Base-by-base conservation (phyloP, 2,797 vertebrate species). In the Diplodus sargus region DNA sequence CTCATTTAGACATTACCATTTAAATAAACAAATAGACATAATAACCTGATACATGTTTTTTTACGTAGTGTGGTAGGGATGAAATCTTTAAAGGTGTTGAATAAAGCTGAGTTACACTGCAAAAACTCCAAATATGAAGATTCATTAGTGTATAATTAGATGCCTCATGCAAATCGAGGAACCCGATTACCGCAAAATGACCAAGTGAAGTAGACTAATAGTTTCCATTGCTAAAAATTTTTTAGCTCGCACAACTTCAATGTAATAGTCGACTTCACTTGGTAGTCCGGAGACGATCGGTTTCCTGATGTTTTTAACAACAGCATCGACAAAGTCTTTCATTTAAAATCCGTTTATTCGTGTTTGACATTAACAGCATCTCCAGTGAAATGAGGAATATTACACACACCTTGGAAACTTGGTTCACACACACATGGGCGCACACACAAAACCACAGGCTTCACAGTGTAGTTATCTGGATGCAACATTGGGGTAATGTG, bases 401-500 rank as follows among this genome's bases (percentile, higher is more conserved):
- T 12, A 62, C 20, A 58, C 67, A 76, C 79, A 91, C 74, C 79
- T 83, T 85, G 60, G 62, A 65, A 76, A 84, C 4, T 57, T 57
- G 69, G 48, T 68, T 62, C 69, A 28, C 39, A 59, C 53, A 77
- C 60, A 70, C 56, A 71, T 47, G 70, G 16, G 67, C 45, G 39
- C 49, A 77, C 18, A 62, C 12, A 48, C 49, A 61, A 64, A 92
- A 92, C 91, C 92, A 91, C 93, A 92, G 70, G 67, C 83, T 90
- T 83, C 84, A 84, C 69, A 72, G 49, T 72, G 82, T 61, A 87
- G 88, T 94, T 95, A 95, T 95, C 94, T 91, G 92, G 76, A 86
- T 80, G 67, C 78, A 92, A 89, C 93, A 95, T 78, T 90, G 85
- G 92, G 86, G 81, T 87, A 80, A 83, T 92, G 91, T 93, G 93